Conservation (phyloP, 2,113 vertebrate species). For the Pimephales promelas region DNA sequence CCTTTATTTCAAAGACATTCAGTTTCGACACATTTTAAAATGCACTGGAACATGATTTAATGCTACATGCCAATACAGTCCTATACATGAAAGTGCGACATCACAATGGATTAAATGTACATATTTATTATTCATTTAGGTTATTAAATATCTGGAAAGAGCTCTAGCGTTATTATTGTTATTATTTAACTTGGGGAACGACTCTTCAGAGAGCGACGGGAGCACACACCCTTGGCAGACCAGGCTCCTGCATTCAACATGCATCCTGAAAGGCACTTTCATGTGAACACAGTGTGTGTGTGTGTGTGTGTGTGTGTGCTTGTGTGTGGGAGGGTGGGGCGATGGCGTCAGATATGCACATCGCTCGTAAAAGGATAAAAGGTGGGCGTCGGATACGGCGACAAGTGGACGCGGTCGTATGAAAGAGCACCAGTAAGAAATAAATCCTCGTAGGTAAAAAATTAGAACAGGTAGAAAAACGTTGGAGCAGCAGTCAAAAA, state of each 20-base stretch:
- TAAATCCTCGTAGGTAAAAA: slow-evolving; percentile 42
- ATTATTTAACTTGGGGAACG: slow-evolving; percentile 55
- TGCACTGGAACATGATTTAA: slow-evolving; percentile 77
- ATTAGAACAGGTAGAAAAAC: slow-evolving; percentile 55
- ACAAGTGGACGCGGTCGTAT: slow-evolving; percentile 31
- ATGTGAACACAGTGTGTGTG: slow-evolving; percentile 52
- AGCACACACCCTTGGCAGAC: slow-evolving; percentile 52
- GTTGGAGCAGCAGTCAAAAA: slow-evolving; percentile 39
- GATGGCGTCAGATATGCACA: not conserved
- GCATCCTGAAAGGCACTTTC: slow-evolving; percentile 76
- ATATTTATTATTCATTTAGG: slow-evolving; percentile 73
- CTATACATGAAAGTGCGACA: slow-evolving; percentile 82
- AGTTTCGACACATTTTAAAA: slow-evolving; percentile 67
- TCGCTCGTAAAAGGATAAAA: not conserved
- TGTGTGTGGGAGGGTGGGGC: not conserved
- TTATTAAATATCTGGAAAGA: slow-evolving; percentile 58
- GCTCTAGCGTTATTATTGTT: slow-evolving; percentile 36
- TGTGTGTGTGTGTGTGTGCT: slow-evolving; percentile 33
- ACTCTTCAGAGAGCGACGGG: slow-evolving; percentile 59
- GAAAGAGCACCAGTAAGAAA: slow-evolving; percentile 57
- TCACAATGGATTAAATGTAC: slow-evolving; percentile 92
- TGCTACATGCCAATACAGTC: slow-evolving; percentile 82
- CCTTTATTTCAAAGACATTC: slow-evolving; percentile 78
- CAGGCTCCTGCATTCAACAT: slow-evolving; percentile 52
- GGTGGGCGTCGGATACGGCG: not conserved